phyloP scores from a whole-genome alignment of 2,888 invertebrate species.

The Volucella inanis region DNA sequence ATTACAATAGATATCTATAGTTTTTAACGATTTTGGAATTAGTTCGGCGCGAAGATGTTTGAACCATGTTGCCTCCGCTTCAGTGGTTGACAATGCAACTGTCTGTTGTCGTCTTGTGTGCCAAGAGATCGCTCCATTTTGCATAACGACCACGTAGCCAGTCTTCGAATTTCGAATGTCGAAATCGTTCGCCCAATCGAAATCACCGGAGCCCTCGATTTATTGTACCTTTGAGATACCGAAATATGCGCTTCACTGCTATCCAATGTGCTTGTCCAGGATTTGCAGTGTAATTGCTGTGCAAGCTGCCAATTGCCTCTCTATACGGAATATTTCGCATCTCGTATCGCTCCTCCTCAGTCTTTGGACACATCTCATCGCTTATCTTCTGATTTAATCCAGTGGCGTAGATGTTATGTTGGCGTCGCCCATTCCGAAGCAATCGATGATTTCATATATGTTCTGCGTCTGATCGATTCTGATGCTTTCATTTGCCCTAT shows the following conservation, averaged over 20 bases:
- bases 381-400: conserved; percentile 29
- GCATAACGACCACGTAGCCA: conserved; percentile 38
- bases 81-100: neutral
- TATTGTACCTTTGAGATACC: conserved; percentile 50
- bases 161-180: conserved; percentile 31
- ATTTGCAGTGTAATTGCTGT: conserved; percentile 33
- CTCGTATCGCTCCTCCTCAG: conserved; percentile 29
- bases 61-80: no score
- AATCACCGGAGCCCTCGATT: no score
- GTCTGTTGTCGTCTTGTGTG: conserved; percentile 19
- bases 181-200: conserved; percentile 4
- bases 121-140: conserved; percentile 40
- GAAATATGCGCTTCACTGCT: conserved; percentile 43
- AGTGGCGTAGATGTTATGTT: conserved; percentile 18
- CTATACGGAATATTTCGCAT: conserved; percentile 28
- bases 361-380: conserved; percentile 33
- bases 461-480: no score
- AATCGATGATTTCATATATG: conserved; percentile 33
- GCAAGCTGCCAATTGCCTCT: neutral
- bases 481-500: conserved; percentile 32
- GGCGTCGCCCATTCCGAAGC: conserved; percentile 41
- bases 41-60: no score
- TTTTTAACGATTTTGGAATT: no score
- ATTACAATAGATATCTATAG: no score
- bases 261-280: conserved; percentile 53